Evolutionary conservation across 2,888 invertebrate species (phyloP).

Genomic region (Scaptodrosophila latifasciaeformis): DNA sequence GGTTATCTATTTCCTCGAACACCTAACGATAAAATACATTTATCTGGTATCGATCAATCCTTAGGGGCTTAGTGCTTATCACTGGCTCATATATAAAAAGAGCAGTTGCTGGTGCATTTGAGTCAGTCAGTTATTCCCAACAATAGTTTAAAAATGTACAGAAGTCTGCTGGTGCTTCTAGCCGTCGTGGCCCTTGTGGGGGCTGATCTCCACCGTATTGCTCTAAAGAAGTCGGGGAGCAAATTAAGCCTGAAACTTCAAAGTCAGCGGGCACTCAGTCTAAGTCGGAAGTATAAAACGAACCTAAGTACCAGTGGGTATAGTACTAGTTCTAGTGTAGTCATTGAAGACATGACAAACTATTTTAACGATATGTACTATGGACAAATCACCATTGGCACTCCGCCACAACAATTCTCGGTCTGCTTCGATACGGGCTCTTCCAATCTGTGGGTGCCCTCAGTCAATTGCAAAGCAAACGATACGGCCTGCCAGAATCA

Average conservation of each 20-base stretch:
- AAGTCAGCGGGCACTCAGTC: conserved; percentile 8
- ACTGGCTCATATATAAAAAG: conserved; percentile 36
- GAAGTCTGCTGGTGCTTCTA: conserved; percentile 76
- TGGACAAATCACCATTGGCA: conserved; percentile 93
- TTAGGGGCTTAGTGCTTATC: conserved; percentile 1
- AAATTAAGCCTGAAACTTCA: too few relatives aligned
- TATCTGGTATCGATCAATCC: conserved; percentile 39
- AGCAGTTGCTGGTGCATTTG: not conserved
- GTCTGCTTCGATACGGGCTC: conserved; percentile 99
- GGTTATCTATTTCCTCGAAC: conserved; percentile 29
- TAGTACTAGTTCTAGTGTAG: too few relatives aligned
- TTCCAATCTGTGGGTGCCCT: conserved; percentile 98
- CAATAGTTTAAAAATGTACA: conserved; percentile 59
- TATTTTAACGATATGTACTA: too few relatives aligned
- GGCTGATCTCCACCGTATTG: conserved; percentile 53
- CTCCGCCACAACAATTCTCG: conserved; percentile 91
- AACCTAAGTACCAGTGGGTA: too few relatives aligned
- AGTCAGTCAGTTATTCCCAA: conserved; percentile 27
- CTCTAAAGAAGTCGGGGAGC: conserved; percentile 52
- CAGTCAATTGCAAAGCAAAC: conserved; percentile 86
- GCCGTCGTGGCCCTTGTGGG: conserved; percentile 45
- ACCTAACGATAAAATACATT: conserved; percentile 32
- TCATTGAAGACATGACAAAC: too few relatives aligned
- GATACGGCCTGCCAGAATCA: conserved; percentile 94
- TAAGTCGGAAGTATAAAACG: conserved; percentile 47